Evolutionary conservation across 2,113 vertebrate genomes (phyloP).

Genomic region (Urocitellus parryii): DNA sequence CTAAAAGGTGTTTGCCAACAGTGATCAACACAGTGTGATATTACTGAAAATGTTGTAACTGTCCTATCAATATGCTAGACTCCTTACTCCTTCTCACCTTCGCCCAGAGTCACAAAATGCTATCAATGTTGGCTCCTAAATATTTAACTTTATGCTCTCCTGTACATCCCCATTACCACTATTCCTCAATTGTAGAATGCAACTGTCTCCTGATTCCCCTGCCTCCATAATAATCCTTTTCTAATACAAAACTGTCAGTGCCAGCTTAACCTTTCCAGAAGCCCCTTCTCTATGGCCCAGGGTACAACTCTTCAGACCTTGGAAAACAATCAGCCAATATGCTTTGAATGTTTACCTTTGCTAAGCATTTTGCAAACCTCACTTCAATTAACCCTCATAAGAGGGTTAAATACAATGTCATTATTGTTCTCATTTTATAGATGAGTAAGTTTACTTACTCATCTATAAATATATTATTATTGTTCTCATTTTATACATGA

Average conservation of each 20-base stretch:
- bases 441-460: not conserved
- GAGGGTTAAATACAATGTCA: not conserved
- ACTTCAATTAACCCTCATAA: not conserved
- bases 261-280: not conserved
- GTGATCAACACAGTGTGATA: not conserved
- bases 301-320: not conserved
- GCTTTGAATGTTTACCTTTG: slow-evolving; percentile 26
- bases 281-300: not conserved
- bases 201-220: not conserved
- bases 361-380: not conserved
- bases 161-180: not conserved
- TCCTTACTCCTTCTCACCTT: not conserved
- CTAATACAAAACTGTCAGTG: not conserved
- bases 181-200: not conserved
- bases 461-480: not conserved
- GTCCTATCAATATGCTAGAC: not conserved
- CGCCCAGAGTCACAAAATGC: not conserved
- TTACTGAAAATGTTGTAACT: not conserved
- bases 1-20: slow-evolving; percentile 16
- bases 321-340: not conserved
- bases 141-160: not conserved
- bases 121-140: not conserved
- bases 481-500: slow-evolving; percentile 37
- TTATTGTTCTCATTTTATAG: not conserved
- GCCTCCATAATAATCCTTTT: not conserved